Percentiles rank a stretch among this genome's conserved stretches.
phyloP scores from a whole-genome alignment of 2,888 invertebrate species.

The Hetaerina titia region DNA sequence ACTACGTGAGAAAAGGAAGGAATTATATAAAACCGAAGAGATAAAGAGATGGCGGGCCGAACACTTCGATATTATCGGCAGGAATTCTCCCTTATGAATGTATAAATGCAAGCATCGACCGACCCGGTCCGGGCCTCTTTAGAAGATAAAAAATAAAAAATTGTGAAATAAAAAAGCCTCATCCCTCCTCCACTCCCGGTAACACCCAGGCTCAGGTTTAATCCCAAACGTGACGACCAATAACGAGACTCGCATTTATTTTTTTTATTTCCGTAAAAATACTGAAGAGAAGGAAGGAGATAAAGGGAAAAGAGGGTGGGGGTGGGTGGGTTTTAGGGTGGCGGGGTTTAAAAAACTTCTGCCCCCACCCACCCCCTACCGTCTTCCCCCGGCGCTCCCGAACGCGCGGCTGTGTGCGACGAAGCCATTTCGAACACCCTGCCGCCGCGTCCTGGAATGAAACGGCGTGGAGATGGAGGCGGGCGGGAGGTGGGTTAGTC shows the following conservation, averaged over 20 bases:
- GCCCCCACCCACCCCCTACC: too few species aligned
- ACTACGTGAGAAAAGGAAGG: not conserved
- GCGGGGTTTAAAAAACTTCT: not conserved
- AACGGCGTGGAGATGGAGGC: not conserved
- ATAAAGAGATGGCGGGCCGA: slow-evolving; percentile 40
- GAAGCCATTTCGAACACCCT: slow-evolving; percentile 57
- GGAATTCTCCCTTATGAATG: slow-evolving; percentile 36
- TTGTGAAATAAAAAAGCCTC: not conserved
- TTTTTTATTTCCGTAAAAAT: slow-evolving; percentile 39
- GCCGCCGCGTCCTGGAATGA: not conserved
- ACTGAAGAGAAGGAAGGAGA: not conserved
- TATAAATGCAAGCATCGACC: slow-evolving; percentile 26
- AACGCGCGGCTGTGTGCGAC: slow-evolving; percentile 21
- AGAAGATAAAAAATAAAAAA: not conserved
- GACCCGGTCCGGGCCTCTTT: not conserved
- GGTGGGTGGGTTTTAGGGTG: not conserved
- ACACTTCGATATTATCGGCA: slow-evolving; percentile 48
- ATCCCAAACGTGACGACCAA: slow-evolving; percentile 61
- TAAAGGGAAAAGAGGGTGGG: not conserved
- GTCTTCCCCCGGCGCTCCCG: not conserved
- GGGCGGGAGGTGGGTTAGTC: not conserved
- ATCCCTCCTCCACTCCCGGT: not conserved
- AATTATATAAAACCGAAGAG: not conserved
- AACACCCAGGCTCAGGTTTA: slow-evolving; percentile 19
- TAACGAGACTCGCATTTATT: slow-evolving; percentile 61